Evolutionary conservation across 30 jellyfish, hydroid and myxozoan genomes (phyloP).

Genomic region (Pelagia noctiluca): DNA sequence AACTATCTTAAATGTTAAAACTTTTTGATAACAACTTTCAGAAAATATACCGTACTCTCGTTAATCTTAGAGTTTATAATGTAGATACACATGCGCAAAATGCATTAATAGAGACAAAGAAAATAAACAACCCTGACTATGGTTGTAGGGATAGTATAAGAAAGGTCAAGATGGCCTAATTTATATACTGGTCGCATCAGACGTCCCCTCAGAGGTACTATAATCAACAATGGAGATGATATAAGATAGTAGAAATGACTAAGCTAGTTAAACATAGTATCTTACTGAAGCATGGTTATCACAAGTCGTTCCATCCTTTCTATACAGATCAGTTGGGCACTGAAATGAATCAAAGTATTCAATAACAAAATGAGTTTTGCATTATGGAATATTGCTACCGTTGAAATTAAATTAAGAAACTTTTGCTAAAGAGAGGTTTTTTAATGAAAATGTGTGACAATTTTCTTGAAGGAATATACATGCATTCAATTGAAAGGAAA

Average conservation of each 20-base stretch:
- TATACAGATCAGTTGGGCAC: constrained; percentile 81
- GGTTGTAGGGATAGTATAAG: background rate
- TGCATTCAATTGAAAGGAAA: background rate
- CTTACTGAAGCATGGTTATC: constrained; percentile 42
- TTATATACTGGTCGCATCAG: background rate
- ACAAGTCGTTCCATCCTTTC: constrained; percentile 78
- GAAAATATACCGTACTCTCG: no score
- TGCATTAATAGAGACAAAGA: no score
- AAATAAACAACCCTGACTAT: background rate
- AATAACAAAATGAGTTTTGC: background rate
- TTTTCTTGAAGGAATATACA: no score
- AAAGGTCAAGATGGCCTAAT: background rate
- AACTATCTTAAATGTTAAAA: no score
- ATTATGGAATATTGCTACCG: background rate
- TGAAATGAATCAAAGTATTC: background rate
- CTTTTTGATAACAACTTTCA: no score
- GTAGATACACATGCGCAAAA: no score
- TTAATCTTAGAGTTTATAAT: no score
- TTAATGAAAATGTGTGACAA: background rate
- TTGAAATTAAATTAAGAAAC: no score
- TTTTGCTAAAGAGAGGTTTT: background rate
- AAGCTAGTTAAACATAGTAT: background rate
- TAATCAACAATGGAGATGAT: background rate
- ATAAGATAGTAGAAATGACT: no score
- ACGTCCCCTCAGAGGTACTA: background rate